Evolutionary conservation across 2,888 invertebrate species (phyloP), one percentile per base, ranked within the genome.

Genomic region (Zelleria hepariella): DNA sequence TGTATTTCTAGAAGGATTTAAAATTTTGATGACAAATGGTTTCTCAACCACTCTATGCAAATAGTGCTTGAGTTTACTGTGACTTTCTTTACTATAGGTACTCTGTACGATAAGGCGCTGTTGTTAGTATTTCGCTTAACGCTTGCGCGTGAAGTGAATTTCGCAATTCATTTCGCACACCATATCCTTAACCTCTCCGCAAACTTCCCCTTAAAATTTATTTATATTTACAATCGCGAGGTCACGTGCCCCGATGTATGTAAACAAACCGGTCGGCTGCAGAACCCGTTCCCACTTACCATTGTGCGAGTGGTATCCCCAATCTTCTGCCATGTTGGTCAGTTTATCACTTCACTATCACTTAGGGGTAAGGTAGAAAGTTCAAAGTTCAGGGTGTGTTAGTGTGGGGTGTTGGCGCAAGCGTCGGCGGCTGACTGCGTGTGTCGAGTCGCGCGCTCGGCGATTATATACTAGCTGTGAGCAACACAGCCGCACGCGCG

Each of bases 241-340:
- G 77, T 86, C 87, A 86, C 86, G 87, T 88, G 87, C 77, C 67
- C 57, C 68, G 77, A 77, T 78, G 86, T 86, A 86, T 78, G 86
- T 86, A 86, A 87, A 87, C 86, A 88, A 86, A 87, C 85, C 86
- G 86, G 85, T 86, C 66, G 68, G 66, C 67, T 65, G 47, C 18
- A 48, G 32, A 42, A 54, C 55, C 10, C 49, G 58, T 15, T 26
- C 25, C 42, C 8, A 87, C 90, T 90, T 73, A 91, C 91, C 91
- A 77, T 91, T 91, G 66, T 86, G 86, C 69, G 84, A 80, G 67
- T 90, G 89, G 80, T 91, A 91, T 80, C 91, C 91, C 91, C 91
- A 91, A 61, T 89, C 90, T 67, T 84, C 82, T 68, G 83, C 86
- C 86, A 89, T 89, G 65, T 68, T 73, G 64, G 21, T n/a, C 4